Percentiles rank a stretch among this genome's conserved stretches.
These are phyloP conservation scores for Aphelinus certus DNA, from an alignment of 1,140 invertebrate species.

Conservation along the genomic window DNA sequence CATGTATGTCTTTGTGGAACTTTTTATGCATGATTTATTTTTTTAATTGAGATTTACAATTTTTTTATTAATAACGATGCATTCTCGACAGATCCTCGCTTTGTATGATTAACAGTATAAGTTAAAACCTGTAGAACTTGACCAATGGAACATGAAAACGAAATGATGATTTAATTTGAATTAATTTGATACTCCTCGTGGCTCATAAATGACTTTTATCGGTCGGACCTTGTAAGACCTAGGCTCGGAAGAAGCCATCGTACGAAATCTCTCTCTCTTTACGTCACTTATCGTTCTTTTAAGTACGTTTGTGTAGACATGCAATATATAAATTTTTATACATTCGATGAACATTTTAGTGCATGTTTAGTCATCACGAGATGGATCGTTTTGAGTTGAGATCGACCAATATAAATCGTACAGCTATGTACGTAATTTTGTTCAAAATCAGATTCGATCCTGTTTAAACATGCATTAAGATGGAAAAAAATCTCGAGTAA, in stretches of 20 bases:
- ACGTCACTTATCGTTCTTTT: slow-evolving; percentile 28
- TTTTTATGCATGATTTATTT: slow-evolving; percentile 17
- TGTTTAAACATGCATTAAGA: slow-evolving; percentile 11
- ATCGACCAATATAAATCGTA: too few species aligned
- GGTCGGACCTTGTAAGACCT: slow-evolving; percentile 27
- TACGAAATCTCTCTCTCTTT: slow-evolving; percentile 26
- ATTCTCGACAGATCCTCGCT: slow-evolving; percentile 22
- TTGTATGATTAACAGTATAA: slow-evolving; percentile 16
- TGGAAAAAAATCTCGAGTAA: neutral
- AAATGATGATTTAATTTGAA: neutral
- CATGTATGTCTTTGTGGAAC: slow-evolving; percentile 7
- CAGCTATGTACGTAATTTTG: slow-evolving; percentile 6
- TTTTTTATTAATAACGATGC: neutral
- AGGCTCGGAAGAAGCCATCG: slow-evolving; percentile 24
- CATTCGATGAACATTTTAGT: slow-evolving; percentile 3
- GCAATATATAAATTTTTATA: slow-evolving; percentile 26
- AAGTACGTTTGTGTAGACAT: slow-evolving; percentile 28
- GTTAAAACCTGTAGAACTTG: slow-evolving; percentile 25
- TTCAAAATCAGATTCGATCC: neutral
- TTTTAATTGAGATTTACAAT: neutral
- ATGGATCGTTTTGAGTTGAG: neutral
- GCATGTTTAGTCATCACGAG: slow-evolving; percentile 4
- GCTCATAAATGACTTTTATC: slow-evolving; percentile 27
- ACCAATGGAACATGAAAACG: slow-evolving; percentile 16
- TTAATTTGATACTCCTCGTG: slow-evolving; percentile 30